Percentiles rank a stretch among this genome's conserved stretches.
These are phyloP conservation scores for Rhyacophila brunnea DNA, from an alignment of 1,140 invertebrate genomes.

Conservation along the genomic window DNA sequence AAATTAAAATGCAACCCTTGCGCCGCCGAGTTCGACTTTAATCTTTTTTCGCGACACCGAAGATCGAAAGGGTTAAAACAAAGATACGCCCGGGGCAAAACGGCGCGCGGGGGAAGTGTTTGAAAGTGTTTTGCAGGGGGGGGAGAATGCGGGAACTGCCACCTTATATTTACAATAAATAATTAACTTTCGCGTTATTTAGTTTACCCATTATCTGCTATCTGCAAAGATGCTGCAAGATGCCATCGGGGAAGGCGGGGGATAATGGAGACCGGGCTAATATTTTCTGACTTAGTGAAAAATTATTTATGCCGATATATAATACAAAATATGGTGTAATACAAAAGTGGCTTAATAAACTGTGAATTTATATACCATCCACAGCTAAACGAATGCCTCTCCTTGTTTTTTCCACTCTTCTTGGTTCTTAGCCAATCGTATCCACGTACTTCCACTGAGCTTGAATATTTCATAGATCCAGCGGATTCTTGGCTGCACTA, in stretches of 20 bases:
- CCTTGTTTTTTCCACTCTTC: too few species aligned
- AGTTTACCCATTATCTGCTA: slow-evolving; percentile 31
- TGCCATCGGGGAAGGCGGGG: slow-evolving; percentile 11
- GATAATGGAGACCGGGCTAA: not conserved
- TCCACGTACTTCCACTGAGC: too few species aligned
- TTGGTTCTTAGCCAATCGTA: too few species aligned
- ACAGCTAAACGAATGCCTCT: too few species aligned
- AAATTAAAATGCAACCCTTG: not conserved
- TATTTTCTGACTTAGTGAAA: not conserved
- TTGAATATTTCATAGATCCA: too few species aligned
- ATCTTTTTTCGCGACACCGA: not conserved
- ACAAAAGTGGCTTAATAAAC: too few species aligned
- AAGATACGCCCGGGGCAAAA: not conserved
- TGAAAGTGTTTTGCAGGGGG: not conserved
- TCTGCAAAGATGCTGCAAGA: slow-evolving; percentile 27
- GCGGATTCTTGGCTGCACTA: too few species aligned
- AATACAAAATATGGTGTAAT: too few species aligned
- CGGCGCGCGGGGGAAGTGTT: not conserved
- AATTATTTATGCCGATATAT: too few species aligned
- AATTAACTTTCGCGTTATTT: slow-evolving; percentile 36
- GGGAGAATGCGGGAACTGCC: not conserved
- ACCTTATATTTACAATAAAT: slow-evolving; percentile 36
- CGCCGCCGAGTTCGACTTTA: not conserved
- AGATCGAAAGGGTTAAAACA: too few species aligned
- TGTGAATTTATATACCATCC: too few species aligned